Conservation (phyloP, 2,797 vertebrate species). For the Periparus ater region DNA sequence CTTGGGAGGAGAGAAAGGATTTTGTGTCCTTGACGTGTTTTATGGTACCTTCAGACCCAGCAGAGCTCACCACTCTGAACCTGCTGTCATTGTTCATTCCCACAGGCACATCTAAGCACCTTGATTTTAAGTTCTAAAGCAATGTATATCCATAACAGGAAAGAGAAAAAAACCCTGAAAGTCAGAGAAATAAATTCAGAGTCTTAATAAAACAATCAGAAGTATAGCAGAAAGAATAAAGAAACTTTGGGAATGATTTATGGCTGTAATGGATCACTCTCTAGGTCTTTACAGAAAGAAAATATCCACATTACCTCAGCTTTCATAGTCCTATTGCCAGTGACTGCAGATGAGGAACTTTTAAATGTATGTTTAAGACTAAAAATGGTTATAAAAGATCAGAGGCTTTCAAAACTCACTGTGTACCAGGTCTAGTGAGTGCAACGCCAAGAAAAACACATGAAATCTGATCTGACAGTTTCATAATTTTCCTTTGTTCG, state of each 20-base stretch:
- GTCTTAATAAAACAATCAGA: not conserved
- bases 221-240: not conserved
- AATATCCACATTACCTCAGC: conserved; percentile 25
- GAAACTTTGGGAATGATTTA: not conserved
- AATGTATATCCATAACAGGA: not conserved
- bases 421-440: not conserved
- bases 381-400: conserved; percentile 47
- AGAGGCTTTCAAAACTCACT: conserved; percentile 43
- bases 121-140: not conserved
- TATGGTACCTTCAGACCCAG: not conserved
- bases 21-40: not conserved
- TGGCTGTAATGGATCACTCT: not conserved
- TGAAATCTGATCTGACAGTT: conserved; percentile 49
- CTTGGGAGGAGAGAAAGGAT: not conserved
- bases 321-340: conserved; percentile 1
- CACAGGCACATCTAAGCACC: not conserved
- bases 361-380: not conserved
- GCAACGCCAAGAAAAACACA: conserved; percentile 17
- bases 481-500: conserved; percentile 37
- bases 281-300: conserved; percentile 2
- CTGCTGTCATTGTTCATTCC: not conserved
- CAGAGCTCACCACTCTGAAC: not conserved
- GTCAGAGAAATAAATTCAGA: not conserved
- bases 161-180: not conserved
- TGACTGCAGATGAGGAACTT: conserved; percentile 13